Conservation (phyloP, 2,113 vertebrate genomes). For the Eptatretus burgeri region DNA sequence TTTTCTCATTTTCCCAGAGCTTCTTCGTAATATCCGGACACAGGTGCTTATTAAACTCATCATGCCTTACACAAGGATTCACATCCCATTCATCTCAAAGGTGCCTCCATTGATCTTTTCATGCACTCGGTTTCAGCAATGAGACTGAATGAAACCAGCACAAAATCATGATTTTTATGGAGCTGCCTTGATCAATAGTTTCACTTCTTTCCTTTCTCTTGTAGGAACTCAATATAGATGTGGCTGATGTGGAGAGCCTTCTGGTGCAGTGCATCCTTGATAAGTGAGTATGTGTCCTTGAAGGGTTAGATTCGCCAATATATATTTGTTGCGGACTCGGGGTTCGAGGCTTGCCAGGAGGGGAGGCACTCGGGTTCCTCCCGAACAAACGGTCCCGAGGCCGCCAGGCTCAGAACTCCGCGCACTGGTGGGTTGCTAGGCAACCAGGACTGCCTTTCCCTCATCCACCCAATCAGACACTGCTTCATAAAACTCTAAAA, state of each 20-base stretch:
- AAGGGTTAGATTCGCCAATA: too few relatives aligned
- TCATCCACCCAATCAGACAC: too few relatives aligned
- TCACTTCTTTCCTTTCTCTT: constrained; percentile 13
- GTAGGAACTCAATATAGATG: constrained; percentile 96
- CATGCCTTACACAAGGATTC: constrained; percentile 99
- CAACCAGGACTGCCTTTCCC: too few relatives aligned
- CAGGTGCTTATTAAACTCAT: constrained; percentile 99
- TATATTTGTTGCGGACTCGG: too few relatives aligned
- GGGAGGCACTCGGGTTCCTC: too few relatives aligned
- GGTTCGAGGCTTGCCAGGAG: too few relatives aligned
- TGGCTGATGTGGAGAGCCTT: constrained; percentile 94
- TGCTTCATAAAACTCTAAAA: too few relatives aligned
- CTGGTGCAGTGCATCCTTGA: constrained; percentile 98
- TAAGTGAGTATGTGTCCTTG: constrained; percentile 37
- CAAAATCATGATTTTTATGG: too few relatives aligned
- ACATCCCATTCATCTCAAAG: constrained; percentile 99
- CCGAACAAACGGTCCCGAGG: too few relatives aligned
- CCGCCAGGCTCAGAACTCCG: too few relatives aligned
- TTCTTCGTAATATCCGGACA: constrained; percentile 95
- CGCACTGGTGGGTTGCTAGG: too few relatives aligned
- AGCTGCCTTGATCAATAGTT: too few relatives aligned
- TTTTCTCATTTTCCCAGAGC: constrained; percentile 32
- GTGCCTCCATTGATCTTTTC: constrained; percentile 18
- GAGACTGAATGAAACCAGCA: background rate
- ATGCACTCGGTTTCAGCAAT: background rate